These are phyloP conservation scores for Corythaeola cristata DNA, from an alignment of 2,113 vertebrate species.

Conservation along the genomic window DNA sequence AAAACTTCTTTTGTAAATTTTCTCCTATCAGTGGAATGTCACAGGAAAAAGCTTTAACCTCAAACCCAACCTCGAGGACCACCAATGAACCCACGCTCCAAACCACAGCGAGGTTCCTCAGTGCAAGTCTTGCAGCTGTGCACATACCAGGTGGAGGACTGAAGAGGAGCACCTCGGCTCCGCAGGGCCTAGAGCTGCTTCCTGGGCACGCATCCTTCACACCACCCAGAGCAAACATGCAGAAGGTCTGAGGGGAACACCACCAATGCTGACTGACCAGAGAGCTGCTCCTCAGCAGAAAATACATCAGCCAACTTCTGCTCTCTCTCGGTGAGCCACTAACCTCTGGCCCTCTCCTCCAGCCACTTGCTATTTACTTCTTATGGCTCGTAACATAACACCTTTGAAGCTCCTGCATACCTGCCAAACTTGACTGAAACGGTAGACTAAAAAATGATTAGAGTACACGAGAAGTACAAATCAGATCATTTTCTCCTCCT, in stretches of 20 bases:
- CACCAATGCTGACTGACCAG: rapidly evolving
- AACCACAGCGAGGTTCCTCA: background rate
- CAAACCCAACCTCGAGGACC: background rate
- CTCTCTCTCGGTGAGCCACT: rapidly evolving
- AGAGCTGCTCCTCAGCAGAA: background rate
- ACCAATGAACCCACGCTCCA: rapidly evolving
- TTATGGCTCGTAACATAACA: rapidly evolving
- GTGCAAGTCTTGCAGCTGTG: background rate
- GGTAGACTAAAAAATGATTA: background rate
- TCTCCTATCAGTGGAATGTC: background rate
- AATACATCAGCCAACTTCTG: background rate
- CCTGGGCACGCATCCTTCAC: background rate
- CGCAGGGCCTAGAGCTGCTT: background rate
- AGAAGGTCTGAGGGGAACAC: rapidly evolving
- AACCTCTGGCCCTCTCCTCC: background rate
- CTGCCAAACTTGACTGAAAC: background rate
- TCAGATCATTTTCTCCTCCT: background rate
- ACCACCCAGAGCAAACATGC: rapidly evolving
- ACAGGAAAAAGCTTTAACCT: background rate
- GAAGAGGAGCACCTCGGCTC: background rate
- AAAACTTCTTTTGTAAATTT: background rate
- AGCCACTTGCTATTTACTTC: background rate
- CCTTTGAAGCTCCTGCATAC: background rate
- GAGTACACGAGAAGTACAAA: background rate
- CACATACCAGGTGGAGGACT: rapidly evolving